A percentile compares a stretch with the other conserved stretches of the same genome.
Conservation (phyloP, 2,888 invertebrate species). For the Antheraea yamamai region DNA sequence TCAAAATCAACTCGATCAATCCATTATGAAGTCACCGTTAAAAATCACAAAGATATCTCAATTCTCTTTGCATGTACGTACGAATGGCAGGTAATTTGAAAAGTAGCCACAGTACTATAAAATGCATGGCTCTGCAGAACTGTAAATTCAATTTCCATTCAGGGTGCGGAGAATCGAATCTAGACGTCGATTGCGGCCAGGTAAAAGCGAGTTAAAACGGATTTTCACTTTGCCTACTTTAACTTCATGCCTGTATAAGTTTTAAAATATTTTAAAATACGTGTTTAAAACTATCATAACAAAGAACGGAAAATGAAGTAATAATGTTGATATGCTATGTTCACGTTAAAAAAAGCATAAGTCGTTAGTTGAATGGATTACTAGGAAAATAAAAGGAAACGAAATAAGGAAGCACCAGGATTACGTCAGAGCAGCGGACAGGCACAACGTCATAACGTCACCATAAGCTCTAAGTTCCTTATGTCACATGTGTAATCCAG, state of each 20-base stretch:
- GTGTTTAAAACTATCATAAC: not conserved
- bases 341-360: no score
- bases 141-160: conserved; percentile 74
- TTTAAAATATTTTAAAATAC: conserved; percentile 33
- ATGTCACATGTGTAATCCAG: not conserved
- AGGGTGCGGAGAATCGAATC: conserved; percentile 68
- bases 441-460: not conserved
- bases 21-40: not conserved
- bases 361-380: not conserved
- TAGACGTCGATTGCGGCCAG: conserved; percentile 71
- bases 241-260: conserved; percentile 33
- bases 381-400: not conserved
- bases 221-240: conserved; percentile 57
- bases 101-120: conserved; percentile 55
- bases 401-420: not conserved
- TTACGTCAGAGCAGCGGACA: not conserved
- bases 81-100: conserved; percentile 48
- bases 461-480: not conserved
- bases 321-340: not conserved
- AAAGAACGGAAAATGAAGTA: not conserved
- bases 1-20: not conserved
- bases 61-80: not conserved
- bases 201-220: conserved; percentile 67
- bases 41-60: conserved; percentile 7
- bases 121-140: conserved; percentile 68